Evolutionary conservation across 2,888 invertebrate genomes (phyloP).

Genomic region (Baccha elongata): DNA sequence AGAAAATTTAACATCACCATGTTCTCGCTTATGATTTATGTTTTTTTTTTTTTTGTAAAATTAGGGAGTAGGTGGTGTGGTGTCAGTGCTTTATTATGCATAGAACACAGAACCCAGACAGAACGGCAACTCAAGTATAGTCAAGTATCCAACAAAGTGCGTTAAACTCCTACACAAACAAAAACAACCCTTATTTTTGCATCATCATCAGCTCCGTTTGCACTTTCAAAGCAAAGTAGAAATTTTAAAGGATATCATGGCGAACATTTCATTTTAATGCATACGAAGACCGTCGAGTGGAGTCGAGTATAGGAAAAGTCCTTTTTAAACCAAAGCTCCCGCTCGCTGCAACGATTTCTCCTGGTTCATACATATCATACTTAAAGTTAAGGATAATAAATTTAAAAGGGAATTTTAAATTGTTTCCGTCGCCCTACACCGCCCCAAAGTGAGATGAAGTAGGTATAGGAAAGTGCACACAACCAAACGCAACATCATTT

Average conservation of each 20-base stretch:
- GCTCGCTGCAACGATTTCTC: too few relatives aligned
- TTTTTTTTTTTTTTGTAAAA: constrained; percentile 1
- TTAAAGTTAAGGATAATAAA: constrained; percentile 61
- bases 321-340: too few relatives aligned
- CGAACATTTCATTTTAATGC: constrained; percentile 66
- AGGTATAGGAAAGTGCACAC: background rate
- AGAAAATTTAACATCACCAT: constrained; percentile 24
- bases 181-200: background rate
- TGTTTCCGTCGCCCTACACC: constrained; percentile 54
- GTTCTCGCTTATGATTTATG: background rate
- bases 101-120: constrained; percentile 40
- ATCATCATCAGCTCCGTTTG: constrained; percentile 20
- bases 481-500: constrained; percentile 15
- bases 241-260: constrained; percentile 65
- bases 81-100: constrained; percentile 28
- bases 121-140: constrained; percentile 49
- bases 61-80: background rate
- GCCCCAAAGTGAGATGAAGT: background rate
- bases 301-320: too few relatives aligned
- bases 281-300: background rate
- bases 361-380: too few relatives aligned
- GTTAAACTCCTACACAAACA: constrained; percentile 67
- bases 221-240: too few relatives aligned
- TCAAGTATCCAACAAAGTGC: constrained; percentile 68
- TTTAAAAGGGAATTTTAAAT: constrained; percentile 69